Evolutionary conservation across 2,113 vertebrate genomes (phyloP).

Genomic region (Pseudorasbora parva): DNA sequence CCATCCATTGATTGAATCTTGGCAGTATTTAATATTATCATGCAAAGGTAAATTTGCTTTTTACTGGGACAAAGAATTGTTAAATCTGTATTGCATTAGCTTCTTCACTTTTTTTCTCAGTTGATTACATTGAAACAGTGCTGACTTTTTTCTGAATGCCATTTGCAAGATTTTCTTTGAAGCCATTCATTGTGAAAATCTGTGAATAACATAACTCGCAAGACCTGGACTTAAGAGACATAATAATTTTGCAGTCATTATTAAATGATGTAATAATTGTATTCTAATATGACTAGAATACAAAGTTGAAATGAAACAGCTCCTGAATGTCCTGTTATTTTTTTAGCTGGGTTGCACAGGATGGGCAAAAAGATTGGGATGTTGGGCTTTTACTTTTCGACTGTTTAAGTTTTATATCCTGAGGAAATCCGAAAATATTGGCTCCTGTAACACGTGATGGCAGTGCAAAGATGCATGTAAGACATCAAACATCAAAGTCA

Average conservation of each 20-base stretch:
- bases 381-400: not conserved
- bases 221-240: not conserved
- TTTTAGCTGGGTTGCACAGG: not conserved
- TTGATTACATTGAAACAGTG: not conserved
- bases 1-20: not conserved
- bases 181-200: not conserved
- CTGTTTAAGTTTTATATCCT: slow-evolving; percentile 23
- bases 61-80: not conserved
- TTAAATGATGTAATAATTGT: not conserved
- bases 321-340: not conserved
- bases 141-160: not conserved
- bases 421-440: slow-evolving; percentile 38
- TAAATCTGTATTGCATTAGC: not conserved
- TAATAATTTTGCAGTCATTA: not conserved
- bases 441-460: not conserved
- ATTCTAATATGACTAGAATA: not conserved
- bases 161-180: not conserved
- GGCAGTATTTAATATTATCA: not conserved
- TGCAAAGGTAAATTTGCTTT: not conserved
- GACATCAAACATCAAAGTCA: slow-evolving; percentile 41
- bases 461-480: not conserved
- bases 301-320: not conserved
- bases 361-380: slow-evolving; percentile 2
- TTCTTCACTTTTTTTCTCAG: not conserved
- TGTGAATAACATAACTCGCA: not conserved